A percentile compares a stretch with the other conserved stretches of the same genome.
phyloP scores from a whole-genome alignment of 2,113 vertebrate species.

The Sturnira hondurensis region DNA sequence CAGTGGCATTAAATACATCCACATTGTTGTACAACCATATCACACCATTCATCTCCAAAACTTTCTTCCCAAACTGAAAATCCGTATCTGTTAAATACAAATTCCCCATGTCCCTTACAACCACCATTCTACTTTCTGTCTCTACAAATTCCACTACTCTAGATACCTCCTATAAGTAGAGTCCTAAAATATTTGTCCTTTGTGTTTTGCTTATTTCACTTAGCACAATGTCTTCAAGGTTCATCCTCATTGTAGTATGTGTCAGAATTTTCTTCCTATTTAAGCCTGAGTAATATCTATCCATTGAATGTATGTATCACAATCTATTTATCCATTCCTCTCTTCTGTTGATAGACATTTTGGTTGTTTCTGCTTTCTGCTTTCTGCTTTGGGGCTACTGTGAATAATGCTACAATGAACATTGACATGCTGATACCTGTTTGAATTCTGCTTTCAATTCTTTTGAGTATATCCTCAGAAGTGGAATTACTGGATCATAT shows the following conservation, averaged over 20 bases:
- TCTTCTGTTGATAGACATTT: not conserved
- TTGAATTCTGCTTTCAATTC: not conserved
- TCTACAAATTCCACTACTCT: not conserved
- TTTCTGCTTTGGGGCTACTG: not conserved
- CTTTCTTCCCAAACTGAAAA: not conserved
- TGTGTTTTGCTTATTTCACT: not conserved
- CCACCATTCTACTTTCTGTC: not conserved
- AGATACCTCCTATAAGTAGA: not conserved
- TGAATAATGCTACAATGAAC: not conserved
- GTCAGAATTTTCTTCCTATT: not conserved
- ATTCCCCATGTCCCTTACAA: not conserved
- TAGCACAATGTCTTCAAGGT: not conserved
- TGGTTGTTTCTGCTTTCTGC: not conserved
- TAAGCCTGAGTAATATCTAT: not conserved
- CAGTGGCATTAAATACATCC: not conserved
- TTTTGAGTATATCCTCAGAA: not conserved
- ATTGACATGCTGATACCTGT: not conserved
- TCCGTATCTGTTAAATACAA: not conserved
- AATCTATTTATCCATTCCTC: not conserved
- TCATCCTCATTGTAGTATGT: not conserved
- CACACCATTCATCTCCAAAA: not conserved
- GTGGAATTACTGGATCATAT: not conserved
- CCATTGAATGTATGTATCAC: not conserved
- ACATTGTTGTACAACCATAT: not conserved
- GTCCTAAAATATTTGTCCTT: not conserved